Evolutionary conservation across 2,888 invertebrate genomes (phyloP), one percentile per base, ranked within the genome.

Genomic region (Axea sp.): DNA sequence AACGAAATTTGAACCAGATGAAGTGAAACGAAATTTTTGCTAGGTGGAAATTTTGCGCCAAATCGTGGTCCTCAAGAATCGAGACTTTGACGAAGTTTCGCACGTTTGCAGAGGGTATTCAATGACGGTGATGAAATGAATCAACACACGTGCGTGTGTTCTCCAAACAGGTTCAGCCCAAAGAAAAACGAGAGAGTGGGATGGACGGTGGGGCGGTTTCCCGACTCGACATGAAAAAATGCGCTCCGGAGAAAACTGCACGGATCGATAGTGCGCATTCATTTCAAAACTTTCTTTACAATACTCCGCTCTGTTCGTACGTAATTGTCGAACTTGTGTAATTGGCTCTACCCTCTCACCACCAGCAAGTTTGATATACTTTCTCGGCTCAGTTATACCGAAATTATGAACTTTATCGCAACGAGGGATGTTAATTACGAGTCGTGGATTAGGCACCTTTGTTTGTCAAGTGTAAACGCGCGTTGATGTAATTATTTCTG

Each of bases 261-360:
- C 30, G 49, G 47, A 69, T 71, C 60, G 43, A 75, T 62, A 19
- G 33, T 33, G 60, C 45, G 41, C 49, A 69, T 64, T 71, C 73
- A 65, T 71, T 75, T 64, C n/a, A 59, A 76, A 72, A 78, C 69
- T 60, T 76, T 51, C 74, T 75, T 75, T 59, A 73, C 74, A 68
- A 73, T 68, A 67, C 72, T 75, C 68, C 57, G 71, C 75, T 69
- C 67, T 77, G 77, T 81, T 76, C 82, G 78, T 71, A 69, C 80
- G 51, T 80, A 76, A 78, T 77, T 77, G 77, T 77, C 81, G 80
- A 84, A 84, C 83, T 80, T 80, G 78, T 81, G 77, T 82, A 81
- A 82, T 84, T 83, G 82, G 79, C 82, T 85, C 82, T 84, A 86
- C 85, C 85, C 86, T 84, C 84, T 84, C 84, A 85, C 84, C 86